A percentile compares a stretch with the other conserved stretches of the same genome.
These are phyloP conservation scores for Callithrix jacchus DNA, from an alignment of 2,113 vertebrate genomes.

Conservation along the genomic window DNA sequence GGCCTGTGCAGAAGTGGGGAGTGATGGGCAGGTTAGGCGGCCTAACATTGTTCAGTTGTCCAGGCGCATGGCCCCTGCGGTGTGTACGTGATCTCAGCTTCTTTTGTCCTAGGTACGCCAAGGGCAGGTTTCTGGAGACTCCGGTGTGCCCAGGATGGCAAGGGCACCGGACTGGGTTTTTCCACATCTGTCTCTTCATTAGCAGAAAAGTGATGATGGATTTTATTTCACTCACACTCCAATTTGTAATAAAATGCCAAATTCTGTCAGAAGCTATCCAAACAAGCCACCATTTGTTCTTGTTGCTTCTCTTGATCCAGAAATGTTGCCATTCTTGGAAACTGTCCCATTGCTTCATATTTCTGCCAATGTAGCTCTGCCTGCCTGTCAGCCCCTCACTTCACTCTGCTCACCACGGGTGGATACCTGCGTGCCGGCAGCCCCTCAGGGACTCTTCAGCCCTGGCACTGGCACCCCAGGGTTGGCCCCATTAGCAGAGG, in stretches of 20 bases:
- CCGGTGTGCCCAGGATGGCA: not conserved
- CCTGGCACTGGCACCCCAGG: not conserved
- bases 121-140: slow-evolving; percentile 19
- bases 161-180: slow-evolving; percentile 71
- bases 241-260: slow-evolving; percentile 87
- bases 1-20: not conserved
- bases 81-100: not conserved
- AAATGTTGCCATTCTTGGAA: slow-evolving; percentile 64
- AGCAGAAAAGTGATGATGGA: slow-evolving; percentile 81
- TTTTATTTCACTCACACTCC: slow-evolving; percentile 80
- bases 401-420: slow-evolving; percentile 60
- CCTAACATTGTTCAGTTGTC: not conserved
- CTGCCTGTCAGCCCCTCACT: slow-evolving; percentile 76
- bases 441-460: slow-evolving; percentile 53
- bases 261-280: slow-evolving; percentile 80
- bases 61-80: not conserved
- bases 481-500: not conserved
- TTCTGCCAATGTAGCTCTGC: slow-evolving; percentile 48
- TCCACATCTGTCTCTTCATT: slow-evolving; percentile 80
- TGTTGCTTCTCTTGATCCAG: slow-evolving; percentile 69
- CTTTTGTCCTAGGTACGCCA: not conserved
- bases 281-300: slow-evolving; percentile 68
- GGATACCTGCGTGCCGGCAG: not conserved
- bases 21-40: not conserved
- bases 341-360: slow-evolving; percentile 65